Evolutionary conservation across 2,797 vertebrate genomes (phyloP).

Genomic region (Sciurus carolinensis): DNA sequence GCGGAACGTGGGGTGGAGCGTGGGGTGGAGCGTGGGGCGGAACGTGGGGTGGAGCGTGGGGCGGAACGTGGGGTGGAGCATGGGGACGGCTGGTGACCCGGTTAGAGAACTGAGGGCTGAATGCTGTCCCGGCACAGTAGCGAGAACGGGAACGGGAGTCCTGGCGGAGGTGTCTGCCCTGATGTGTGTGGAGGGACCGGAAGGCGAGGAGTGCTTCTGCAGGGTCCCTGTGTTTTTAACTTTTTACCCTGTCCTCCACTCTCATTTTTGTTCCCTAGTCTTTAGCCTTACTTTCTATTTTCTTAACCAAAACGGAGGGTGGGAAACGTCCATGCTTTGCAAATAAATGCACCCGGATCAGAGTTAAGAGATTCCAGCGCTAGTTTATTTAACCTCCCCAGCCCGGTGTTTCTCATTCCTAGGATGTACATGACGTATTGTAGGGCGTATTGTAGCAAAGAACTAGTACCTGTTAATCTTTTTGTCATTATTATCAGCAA

Average conservation of each 20-base stretch:
- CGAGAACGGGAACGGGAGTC: rapidly evolving
- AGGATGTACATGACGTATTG: neutral
- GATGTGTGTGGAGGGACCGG: neutral
- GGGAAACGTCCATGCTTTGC: neutral
- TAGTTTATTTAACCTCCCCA: neutral
- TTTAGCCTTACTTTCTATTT: neutral
- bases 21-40: neutral
- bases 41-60: no score
- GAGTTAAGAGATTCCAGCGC: neutral
- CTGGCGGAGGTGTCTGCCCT: rapidly evolving
- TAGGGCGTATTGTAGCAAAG: neutral
- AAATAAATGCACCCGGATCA: neutral
- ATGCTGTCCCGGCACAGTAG: rapidly evolving
- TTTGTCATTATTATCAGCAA: neutral
- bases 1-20: no score
- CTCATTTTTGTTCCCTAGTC: neutral
- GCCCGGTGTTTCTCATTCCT: neutral
- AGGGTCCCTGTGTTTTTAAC: neutral
- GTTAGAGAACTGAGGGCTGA: rapidly evolving
- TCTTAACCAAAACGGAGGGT: neutral
- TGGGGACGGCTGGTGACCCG: rapidly evolving
- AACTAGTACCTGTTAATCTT: neutral
- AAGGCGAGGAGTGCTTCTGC: neutral
- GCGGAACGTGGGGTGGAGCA: no score
- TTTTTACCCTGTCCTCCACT: neutral